Base-by-base conservation (phyloP, 2,113 vertebrate genomes). In the Gymnarchus niloticus region DNA sequence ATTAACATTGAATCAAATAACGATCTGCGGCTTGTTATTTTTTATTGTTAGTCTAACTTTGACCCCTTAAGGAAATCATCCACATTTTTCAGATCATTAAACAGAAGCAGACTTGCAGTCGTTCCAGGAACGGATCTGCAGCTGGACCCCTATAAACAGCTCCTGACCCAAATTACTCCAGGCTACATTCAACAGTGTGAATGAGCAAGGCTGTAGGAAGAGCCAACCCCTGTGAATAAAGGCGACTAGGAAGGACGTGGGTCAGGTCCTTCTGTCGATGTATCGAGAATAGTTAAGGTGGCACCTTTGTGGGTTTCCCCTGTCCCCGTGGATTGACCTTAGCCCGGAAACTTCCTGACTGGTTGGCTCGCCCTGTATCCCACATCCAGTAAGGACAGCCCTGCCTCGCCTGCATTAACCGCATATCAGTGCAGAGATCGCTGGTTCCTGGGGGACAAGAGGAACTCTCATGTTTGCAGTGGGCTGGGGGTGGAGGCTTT, bases 371-470 rank as follows among this genome's bases (percentile, higher is more conserved):
- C 80, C 51, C 10, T 54, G 25, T 1, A 21, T 6, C 78, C 10
- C 48, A 52, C 23, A 28, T 51, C 48, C 23, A 54, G n/a, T 48
- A 54, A 37, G 46, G 25, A 54, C 46, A 81, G 25, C 3, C n/a
- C 80, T 17, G 25, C 25, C 9, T 33, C 25, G 17, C 37, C 23
- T 23, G 49, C 17, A 12, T 28, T 73, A 28, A 52, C 28, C 28
- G 61, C 17, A 51, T 33, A 6, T 41, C 83, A 73, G 61, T 9
- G 19, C 49, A n/a, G 28, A 84, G 46, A 46, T 52, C 17, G 23
- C 46, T 73, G 65, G 59, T 65, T 25, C 76, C 84, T 19, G 1
- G 10, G 52, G 52, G 19, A 85, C 85, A 85, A 81, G 41, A 85
- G 54, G 52, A 85, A 33, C 73, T 19, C 17, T 51, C 41, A 49